Conservation (phyloP, 2,113 vertebrate species). For the Callionymus lyra region DNA sequence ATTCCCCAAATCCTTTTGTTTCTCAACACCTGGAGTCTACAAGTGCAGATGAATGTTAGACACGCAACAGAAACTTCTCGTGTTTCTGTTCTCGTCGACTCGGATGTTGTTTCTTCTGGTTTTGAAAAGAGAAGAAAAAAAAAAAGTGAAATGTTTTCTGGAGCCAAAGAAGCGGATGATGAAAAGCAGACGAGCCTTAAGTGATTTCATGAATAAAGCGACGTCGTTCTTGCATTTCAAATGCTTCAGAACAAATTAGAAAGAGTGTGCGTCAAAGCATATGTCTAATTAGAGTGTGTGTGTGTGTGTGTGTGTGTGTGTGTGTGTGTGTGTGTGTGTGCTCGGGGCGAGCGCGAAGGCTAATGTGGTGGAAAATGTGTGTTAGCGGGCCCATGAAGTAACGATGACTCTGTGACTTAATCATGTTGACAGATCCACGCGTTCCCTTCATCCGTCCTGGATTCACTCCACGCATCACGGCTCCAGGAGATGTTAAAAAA, state of each 20-base stretch:
- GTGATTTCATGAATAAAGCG: slow-evolving; percentile 30
- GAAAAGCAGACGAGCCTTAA: slow-evolving; percentile 4
- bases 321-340: slow-evolving; percentile 24
- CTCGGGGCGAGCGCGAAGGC: slow-evolving; percentile 55
- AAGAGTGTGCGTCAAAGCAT: slow-evolving; percentile 51
- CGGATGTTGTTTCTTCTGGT: background rate
- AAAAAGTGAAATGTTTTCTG: background rate
- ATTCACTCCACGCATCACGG: background rate
- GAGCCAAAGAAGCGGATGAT: slow-evolving; percentile 1
- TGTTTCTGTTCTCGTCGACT: too few species aligned
- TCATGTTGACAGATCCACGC: slow-evolving; percentile 48
- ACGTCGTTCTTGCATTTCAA: slow-evolving; percentile 21
- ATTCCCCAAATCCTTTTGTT: too few species aligned
- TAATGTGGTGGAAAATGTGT: slow-evolving; percentile 67
- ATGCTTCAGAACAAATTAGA: slow-evolving; percentile 51
- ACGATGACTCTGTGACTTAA: slow-evolving; percentile 58
- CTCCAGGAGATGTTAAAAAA: too few species aligned
- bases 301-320: slow-evolving; percentile 15
- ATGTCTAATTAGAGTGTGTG: slow-evolving; percentile 52
- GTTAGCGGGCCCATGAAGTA: slow-evolving; percentile 56
- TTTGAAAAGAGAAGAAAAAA: slow-evolving; percentile 5
- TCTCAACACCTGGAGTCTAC: too few species aligned
- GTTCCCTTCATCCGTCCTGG: slow-evolving; percentile 14
- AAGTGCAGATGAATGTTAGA: too few species aligned
- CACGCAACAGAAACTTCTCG: too few species aligned